phyloP scores from a whole-genome alignment of 2,797 vertebrate species.

The Acanthornis magna region DNA sequence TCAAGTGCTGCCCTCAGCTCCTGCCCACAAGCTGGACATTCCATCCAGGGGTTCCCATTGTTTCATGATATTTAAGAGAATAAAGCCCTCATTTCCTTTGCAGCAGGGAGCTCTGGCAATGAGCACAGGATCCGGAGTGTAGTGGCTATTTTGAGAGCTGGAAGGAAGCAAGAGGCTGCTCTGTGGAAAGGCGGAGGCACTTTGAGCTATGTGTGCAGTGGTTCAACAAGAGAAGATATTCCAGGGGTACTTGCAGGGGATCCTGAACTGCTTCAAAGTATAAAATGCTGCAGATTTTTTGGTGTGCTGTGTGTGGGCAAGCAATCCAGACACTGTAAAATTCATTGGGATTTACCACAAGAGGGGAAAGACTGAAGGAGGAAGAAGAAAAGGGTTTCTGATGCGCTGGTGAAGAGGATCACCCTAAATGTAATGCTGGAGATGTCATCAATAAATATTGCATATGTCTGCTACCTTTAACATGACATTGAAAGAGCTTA shows the following conservation, averaged over 20 bases:
- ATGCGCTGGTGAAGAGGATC: background rate
- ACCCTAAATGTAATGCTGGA: background rate
- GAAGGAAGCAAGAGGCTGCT: conserved; percentile 56
- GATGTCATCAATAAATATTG: background rate
- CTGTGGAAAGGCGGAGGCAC: conserved; percentile 55
- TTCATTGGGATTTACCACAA: background rate
- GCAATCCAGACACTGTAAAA: background rate
- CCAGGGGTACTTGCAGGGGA: background rate
- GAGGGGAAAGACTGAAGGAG: background rate
- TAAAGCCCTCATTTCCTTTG: conserved; percentile 60
- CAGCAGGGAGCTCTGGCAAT: conserved; percentile 56
- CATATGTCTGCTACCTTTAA: background rate
- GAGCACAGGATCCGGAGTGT: background rate
- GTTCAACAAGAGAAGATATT: background rate
- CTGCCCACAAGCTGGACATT: conserved; percentile 27
- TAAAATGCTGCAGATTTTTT: background rate
- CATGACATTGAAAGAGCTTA: background rate
- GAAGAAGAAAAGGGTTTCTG: background rate
- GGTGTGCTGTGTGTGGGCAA: background rate
- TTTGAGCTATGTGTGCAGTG: background rate
- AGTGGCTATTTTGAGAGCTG: conserved; percentile 64
- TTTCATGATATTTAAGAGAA: conserved; percentile 51
- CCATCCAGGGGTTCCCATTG: conserved; percentile 58
- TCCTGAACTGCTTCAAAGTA: background rate
- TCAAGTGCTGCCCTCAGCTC: background rate